Base-by-base conservation (phyloP, 2,888 invertebrate genomes). In the Girardia tigrina region DNA sequence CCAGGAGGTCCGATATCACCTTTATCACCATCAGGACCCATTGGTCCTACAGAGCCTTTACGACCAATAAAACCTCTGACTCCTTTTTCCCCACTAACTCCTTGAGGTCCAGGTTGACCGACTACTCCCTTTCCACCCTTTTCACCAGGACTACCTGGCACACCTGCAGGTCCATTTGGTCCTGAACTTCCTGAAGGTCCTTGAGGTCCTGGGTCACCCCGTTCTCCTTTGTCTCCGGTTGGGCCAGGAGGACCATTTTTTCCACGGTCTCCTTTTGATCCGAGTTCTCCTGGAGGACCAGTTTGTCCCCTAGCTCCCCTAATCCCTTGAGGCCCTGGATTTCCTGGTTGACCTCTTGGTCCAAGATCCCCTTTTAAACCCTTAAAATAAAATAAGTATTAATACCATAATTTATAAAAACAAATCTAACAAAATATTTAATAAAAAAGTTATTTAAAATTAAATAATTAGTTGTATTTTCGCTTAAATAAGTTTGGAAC, bases 21-120 rank as follows among this genome's bases (percentile, higher is more conserved):
- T 26, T 75, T 29, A 20, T 73, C 77, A 14, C 88, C 73, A 42
- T 28, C 70, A 42, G 78, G 23, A 76, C 79, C 81, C 74, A 72
- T 56, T 36, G 29, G 73, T 2, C 73, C 71, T 6, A 12, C 4
- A n/a, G 71, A 28, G n/a, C 71, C 71, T 36, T 29, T 70, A n/a
- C 28, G 28, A 20, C 75, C 75, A 6, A 20, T 14, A 26, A 0
- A 0, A 26, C 75, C 75, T 23, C 28, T 28, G 20, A 6, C 0
- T 20, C 72, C 71, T 28, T 27, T 27, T 2, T 71, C 71, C 27
- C 71, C 71, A 4, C 2, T 27, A 12, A 23, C 6, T 14, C 71
- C 71, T 23, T 71, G 71, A 6, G 71, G 27, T 6, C 71, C 71
- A 71, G 29, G 27, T 16, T 28, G 23, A 16, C 71, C 71, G n/a